These are phyloP conservation scores for Toxotes jaculatrix DNA, from an alignment of 2,113 vertebrate genomes.

Conservation along the genomic window DNA sequence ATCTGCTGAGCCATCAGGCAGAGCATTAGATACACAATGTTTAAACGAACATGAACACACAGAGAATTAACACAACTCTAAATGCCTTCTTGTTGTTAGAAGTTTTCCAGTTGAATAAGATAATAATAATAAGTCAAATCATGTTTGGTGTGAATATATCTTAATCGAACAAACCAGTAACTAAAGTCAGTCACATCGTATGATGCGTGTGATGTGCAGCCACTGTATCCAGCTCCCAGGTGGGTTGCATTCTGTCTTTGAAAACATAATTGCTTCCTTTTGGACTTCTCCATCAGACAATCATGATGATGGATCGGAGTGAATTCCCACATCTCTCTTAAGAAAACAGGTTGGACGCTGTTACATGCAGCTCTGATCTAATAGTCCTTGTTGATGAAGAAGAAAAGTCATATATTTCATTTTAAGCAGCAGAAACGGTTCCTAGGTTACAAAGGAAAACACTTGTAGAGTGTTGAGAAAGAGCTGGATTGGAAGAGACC, in stretches of 20 bases:
- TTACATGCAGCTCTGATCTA: not conserved
- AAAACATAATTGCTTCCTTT: not conserved
- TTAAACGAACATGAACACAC: too few species aligned
- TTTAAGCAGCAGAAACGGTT: slow-evolving; percentile 3
- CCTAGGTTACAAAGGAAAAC: slow-evolving; percentile 31
- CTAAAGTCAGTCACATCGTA: too few species aligned
- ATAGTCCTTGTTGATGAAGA: not conserved
- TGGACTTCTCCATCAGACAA: not conserved
- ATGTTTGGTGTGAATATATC: not conserved
- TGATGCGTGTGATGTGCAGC: not conserved
- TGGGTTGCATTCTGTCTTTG: not conserved
- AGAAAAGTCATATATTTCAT: slow-evolving; percentile 10
- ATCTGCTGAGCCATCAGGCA: not conserved
- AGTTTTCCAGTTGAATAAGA: not conserved
- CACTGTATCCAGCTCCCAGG: not conserved
- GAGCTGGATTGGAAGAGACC: slow-evolving; percentile 12
- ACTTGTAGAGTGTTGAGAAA: not conserved
- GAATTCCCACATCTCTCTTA: slow-evolving; percentile 3
- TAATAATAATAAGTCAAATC: too few species aligned
- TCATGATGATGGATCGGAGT: not conserved
- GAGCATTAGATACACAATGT: too few species aligned
- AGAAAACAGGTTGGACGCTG: not conserved
- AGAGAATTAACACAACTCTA: too few species aligned
- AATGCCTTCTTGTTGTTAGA: not conserved
- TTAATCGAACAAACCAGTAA: not conserved